A percentile compares a stretch with the other conserved stretches of the same genome.
Evolutionary conservation across 2,797 vertebrate genomes (phyloP).

Genomic region (Mormyrus proboscirostris): DNA sequence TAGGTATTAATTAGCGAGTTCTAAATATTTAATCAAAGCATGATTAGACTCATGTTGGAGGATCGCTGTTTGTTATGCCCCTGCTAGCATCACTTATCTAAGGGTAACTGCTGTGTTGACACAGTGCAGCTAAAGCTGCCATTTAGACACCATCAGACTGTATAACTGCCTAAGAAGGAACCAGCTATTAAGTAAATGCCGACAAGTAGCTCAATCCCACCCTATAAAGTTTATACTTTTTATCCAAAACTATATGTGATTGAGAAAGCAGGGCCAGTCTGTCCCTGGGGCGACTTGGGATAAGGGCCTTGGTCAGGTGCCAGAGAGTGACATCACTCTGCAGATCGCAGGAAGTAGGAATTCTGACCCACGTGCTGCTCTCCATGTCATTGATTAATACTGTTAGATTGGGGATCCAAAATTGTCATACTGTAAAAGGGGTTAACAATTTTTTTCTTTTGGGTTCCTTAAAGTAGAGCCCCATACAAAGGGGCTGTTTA

Average conservation of each 20-base stretch:
- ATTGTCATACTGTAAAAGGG: background rate
- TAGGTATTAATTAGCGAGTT: background rate
- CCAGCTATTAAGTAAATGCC: background rate
- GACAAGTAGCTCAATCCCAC: background rate
- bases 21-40: conserved; percentile 4
- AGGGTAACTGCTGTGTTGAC: background rate
- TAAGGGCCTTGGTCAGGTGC: background rate
- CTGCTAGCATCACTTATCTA: background rate
- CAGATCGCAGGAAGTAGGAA: background rate
- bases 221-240: background rate
- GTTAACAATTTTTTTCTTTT: background rate
- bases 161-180: background rate
- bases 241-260: background rate
- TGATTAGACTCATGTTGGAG: background rate
- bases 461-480: background rate
- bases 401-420: background rate
- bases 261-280: background rate
- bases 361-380: background rate
- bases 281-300: background rate
- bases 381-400: background rate
- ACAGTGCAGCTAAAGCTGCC: background rate
- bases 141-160: background rate
- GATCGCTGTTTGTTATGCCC: background rate
- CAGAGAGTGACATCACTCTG: background rate
- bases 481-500: background rate